These are phyloP conservation scores for Megatriorchis doriae DNA, from an alignment of 2,113 vertebrate species.

Conservation along the genomic window DNA sequence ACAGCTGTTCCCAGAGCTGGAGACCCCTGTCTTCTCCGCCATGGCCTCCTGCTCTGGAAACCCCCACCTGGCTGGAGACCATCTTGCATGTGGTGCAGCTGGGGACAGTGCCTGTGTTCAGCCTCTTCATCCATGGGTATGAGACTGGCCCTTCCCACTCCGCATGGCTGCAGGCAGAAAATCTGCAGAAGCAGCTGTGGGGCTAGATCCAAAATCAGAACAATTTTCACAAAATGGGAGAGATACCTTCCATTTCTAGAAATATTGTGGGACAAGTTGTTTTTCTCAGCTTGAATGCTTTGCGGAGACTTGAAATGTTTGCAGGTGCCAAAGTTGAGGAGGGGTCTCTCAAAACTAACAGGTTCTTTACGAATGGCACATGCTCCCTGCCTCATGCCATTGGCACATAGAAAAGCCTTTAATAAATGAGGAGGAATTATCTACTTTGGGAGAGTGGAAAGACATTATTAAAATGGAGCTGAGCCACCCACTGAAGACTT, in stretches of 20 bases:
- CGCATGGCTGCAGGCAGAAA: not conserved
- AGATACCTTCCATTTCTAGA: not conserved
- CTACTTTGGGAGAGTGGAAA: not conserved
- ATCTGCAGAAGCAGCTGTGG: not conserved
- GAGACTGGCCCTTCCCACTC: not conserved
- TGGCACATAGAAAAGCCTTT: not conserved
- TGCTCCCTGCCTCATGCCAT: not conserved
- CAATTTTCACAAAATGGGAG: not conserved
- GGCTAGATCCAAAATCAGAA: not conserved
- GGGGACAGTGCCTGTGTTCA: not conserved
- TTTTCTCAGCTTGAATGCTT: not conserved
- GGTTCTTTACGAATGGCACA: not conserved
- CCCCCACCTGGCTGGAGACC: not conserved
- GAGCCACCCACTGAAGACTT: not conserved
- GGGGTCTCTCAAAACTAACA: not conserved
- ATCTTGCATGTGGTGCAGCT: not conserved
- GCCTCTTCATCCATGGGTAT: not conserved
- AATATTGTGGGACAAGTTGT: not conserved
- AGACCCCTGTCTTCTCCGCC: not conserved
- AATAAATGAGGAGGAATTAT: not conserved
- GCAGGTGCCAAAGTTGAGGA: not conserved
- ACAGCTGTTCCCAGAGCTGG: not conserved
- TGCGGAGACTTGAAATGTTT: not conserved
- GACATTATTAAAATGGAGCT: not conserved
- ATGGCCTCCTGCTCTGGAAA: not conserved